Evolutionary conservation across 2,797 vertebrate genomes (phyloP).

Genomic region (Myotis pilosus): DNA sequence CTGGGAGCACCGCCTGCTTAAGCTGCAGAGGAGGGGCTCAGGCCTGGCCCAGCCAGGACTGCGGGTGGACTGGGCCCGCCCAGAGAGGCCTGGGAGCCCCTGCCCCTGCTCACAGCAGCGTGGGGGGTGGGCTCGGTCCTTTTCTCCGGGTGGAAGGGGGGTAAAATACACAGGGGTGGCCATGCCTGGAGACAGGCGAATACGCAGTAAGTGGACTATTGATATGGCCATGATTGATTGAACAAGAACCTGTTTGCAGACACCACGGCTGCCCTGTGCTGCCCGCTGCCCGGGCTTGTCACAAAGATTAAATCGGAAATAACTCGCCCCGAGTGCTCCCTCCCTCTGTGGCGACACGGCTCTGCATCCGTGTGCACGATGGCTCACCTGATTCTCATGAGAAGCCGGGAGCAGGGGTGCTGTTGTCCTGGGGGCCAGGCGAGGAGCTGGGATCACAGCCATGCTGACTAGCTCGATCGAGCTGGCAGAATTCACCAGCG

Average conservation of each 20-base stretch:
- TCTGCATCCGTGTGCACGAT: fast-evolving
- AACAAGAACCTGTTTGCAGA: neutral
- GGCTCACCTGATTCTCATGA: fast-evolving
- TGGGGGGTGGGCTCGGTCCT: no score
- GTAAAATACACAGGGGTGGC: neutral
- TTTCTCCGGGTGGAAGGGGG: fast-evolving
- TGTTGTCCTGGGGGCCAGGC: neutral
- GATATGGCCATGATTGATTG: fast-evolving
- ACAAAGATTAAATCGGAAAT: neutral
- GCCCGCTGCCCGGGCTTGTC: neutral
- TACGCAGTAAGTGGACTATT: fast-evolving
- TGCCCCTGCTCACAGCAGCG: fast-evolving
- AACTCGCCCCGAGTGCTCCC: fast-evolving
- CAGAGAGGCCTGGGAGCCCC: neutral
- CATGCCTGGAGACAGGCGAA: neutral
- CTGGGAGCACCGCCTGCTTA: neutral
- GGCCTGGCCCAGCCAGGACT: neutral
- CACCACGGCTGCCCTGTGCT: fast-evolving
- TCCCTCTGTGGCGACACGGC: fast-evolving
- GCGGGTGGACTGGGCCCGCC: neutral
- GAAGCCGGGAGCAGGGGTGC: neutral
- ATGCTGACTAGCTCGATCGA: neutral
- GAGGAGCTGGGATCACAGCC: neutral
- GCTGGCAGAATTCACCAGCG: neutral
- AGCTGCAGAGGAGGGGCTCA: fast-evolving